These are phyloP conservation scores for Astyanax mexicanus DNA, from an alignment of 2,797 vertebrate species.

Conservation along the genomic window DNA sequence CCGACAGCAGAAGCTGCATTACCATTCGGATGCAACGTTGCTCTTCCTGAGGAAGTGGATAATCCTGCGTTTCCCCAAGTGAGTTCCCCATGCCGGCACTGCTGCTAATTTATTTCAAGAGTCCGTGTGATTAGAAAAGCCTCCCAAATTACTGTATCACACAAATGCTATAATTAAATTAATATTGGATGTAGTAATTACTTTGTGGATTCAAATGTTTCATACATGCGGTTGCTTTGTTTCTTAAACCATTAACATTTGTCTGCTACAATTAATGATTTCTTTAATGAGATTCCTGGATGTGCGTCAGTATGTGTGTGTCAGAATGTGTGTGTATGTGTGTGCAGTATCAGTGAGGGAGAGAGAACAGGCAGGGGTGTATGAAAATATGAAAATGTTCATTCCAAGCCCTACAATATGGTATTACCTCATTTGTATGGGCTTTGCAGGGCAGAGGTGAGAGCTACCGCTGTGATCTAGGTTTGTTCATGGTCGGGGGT, in stretches of 20 bases:
- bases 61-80: slow-evolving; percentile 71
- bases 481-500: neutral
- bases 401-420: slow-evolving; percentile 66
- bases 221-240: slow-evolving; percentile 84
- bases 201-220: slow-evolving; percentile 85
- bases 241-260: slow-evolving; percentile 89
- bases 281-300: slow-evolving; percentile 91
- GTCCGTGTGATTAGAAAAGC: slow-evolving; percentile 77
- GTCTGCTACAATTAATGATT: slow-evolving; percentile 90
- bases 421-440: no score
- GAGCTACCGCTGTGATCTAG: neutral
- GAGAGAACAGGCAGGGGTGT: neutral
- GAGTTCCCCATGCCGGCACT: slow-evolving; percentile 71
- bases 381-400: slow-evolving; percentile 68
- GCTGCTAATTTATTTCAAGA: slow-evolving; percentile 80
- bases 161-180: slow-evolving; percentile 85
- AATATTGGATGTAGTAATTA: slow-evolving; percentile 89
- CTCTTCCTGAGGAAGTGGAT: slow-evolving; percentile 67
- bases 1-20: slow-evolving; percentile 62
- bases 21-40: slow-evolving; percentile 75
- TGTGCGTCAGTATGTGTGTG: slow-evolving; percentile 58
- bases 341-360: neutral
- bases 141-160: slow-evolving; percentile 79
- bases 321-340: neutral
- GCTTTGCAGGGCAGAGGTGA: neutral